Percentiles rank a stretch among this genome's conserved stretches.
These are phyloP conservation scores for Sarcophaga peregrina DNA, from an alignment of 1,140 invertebrate genomes.

Conservation along the genomic window DNA sequence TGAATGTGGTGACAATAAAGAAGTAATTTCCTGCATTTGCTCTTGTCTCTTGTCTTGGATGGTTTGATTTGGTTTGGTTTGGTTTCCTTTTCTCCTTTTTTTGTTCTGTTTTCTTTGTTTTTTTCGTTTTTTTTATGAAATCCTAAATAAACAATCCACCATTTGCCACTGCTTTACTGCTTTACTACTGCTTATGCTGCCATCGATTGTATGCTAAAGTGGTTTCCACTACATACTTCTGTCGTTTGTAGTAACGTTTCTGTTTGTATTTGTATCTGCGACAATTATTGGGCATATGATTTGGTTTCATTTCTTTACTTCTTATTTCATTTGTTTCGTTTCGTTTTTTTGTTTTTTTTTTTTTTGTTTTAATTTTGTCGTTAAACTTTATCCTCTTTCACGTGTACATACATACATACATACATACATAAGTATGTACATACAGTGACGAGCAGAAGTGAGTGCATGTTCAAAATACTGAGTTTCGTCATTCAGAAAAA, in stretches of 20 bases:
- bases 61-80: too few relatives aligned
- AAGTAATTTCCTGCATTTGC: slow-evolving; percentile 30
- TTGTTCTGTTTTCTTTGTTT: neutral
- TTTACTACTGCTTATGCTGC: neutral
- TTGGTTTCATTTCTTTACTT: neutral
- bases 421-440: too few relatives aligned
- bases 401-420: too few relatives aligned
- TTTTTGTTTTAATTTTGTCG: neutral
- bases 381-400: neutral
- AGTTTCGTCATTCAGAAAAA: too few relatives aligned
- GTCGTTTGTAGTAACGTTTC: neutral
- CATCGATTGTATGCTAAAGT: neutral
- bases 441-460: too few relatives aligned
- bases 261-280: neutral
- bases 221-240: neutral
- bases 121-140: neutral
- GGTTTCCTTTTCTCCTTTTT: neutral
- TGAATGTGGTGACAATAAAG: slow-evolving; percentile 20
- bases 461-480: too few relatives aligned
- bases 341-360: neutral
- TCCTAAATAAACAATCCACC: slow-evolving; percentile 29
- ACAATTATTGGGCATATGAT: neutral
- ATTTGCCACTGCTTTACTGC: neutral
- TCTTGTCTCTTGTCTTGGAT: too few relatives aligned
- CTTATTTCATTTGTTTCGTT: neutral